Evolutionary conservation across 2,888 invertebrate genomes (phyloP).

Genomic region (Tanaodytes sp.): DNA sequence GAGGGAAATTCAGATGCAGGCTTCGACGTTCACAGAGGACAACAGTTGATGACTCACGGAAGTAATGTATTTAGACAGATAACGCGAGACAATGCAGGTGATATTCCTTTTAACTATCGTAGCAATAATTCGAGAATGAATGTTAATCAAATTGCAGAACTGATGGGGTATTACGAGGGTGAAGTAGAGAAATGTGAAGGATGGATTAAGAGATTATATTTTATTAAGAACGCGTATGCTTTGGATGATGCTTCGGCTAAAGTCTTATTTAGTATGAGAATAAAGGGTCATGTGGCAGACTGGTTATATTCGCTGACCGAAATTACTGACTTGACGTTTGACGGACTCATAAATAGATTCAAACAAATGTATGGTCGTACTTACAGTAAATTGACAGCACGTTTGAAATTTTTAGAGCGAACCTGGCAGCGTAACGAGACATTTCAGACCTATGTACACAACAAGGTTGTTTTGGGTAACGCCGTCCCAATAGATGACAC

Average conservation of each 20-base stretch:
- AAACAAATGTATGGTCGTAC: constrained; percentile 8
- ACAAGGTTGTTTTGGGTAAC: not conserved
- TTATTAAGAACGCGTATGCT: not conserved
- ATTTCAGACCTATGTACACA: not conserved
- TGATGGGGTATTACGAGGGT: not conserved
- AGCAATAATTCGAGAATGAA: no score
- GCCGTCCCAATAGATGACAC: not conserved
- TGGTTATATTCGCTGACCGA: constrained; percentile 2
- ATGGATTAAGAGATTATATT: not conserved
- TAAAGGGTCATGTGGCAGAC: not conserved
- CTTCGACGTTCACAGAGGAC: not conserved
- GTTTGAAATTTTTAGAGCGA: no score
- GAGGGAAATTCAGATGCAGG: not conserved
- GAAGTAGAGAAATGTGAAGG: not conserved
- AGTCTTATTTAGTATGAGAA: not conserved
- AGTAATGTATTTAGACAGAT: no score
- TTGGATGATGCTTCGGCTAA: not conserved
- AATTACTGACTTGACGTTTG: not conserved
- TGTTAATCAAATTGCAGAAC: not conserved
- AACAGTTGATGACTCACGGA: no score
- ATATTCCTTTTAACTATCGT: no score
- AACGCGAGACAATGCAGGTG: no score
- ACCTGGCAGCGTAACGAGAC: not conserved
- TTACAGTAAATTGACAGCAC: no score
- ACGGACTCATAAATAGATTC: constrained; percentile 14